Evolutionary conservation across 2,888 invertebrate genomes (phyloP).

Genomic region (Microplitis deprimator): DNA sequence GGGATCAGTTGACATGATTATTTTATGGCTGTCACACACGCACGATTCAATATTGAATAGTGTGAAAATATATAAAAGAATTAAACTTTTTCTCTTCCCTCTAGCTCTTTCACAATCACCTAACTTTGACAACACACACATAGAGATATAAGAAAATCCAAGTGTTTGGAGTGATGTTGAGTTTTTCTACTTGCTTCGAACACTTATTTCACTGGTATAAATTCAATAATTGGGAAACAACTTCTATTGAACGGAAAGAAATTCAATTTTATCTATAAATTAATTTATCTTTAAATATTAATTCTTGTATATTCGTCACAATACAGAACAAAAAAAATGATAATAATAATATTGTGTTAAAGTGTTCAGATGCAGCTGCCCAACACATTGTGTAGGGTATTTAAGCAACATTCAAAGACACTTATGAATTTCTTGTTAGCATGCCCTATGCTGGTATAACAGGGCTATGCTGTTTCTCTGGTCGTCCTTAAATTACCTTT

Average conservation of each 20-base stretch:
- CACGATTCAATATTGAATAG: constrained; percentile 18
- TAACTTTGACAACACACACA: not conserved
- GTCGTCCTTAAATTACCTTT: too few species aligned
- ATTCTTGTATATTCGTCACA: too few species aligned
- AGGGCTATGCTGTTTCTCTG: too few species aligned
- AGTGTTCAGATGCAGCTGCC: too few species aligned
- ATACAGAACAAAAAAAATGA: too few species aligned
- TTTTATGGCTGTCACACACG: constrained; percentile 38
- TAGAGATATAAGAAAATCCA: not conserved
- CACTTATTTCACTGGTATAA: not conserved
- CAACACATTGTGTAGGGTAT: too few species aligned
- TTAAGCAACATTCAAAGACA: too few species aligned
- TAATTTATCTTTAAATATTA: too few species aligned
- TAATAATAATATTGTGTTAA: too few species aligned
- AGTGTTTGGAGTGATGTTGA: not conserved
- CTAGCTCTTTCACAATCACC: not conserved
- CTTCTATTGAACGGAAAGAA: not conserved
- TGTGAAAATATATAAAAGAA: constrained; percentile 25
- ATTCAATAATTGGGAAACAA: not conserved
- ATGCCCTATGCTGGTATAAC: too few species aligned
- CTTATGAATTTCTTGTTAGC: too few species aligned
- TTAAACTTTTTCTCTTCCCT: not conserved
- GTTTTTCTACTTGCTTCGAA: not conserved
- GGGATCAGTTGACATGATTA: constrained; percentile 41
- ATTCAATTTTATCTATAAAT: too few species aligned